Conservation (phyloP, 2,113 vertebrate genomes). For the Colossoma macropomum region DNA sequence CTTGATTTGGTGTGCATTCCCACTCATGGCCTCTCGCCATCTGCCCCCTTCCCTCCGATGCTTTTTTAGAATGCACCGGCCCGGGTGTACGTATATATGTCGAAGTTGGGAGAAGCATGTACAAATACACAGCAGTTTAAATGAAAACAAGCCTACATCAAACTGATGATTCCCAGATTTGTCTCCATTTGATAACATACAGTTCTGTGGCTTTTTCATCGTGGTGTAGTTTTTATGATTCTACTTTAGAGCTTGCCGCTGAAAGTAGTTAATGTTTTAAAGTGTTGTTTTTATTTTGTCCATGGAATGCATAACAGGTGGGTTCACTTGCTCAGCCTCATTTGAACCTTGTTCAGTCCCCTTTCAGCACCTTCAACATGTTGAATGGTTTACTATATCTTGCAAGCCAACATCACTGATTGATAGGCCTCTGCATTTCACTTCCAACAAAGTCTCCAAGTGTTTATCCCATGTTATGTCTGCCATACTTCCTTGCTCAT, state of each 20-base stretch:
- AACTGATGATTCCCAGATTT: conserved; percentile 10
- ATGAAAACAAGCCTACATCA: background rate
- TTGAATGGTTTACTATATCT: conserved; percentile 25
- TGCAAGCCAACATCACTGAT: conserved; percentile 38
- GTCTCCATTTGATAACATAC: background rate
- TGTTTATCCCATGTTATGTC: conserved; percentile 46
- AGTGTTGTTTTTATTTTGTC: background rate
- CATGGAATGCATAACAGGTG: conserved; percentile 25
- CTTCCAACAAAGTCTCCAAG: conserved; percentile 39
- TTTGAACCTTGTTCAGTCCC: conserved; percentile 27
- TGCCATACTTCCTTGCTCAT: conserved; percentile 44
- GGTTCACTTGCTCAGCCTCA: background rate
- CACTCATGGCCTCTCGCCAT: conserved; percentile 7
- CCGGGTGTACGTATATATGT: background rate
- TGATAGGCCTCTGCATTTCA: conserved; percentile 31
- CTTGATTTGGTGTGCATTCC: conserved; percentile 8
- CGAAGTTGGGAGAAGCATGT: background rate
- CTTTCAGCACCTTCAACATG: conserved; percentile 19
- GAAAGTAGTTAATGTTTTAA: background rate
- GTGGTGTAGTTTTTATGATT: background rate
- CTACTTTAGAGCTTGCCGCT: background rate
- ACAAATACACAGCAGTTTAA: background rate
- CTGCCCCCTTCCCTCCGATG: background rate
- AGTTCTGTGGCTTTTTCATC: background rate
- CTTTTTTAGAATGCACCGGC: conserved; percentile 1